Conservation (phyloP, 1,140 invertebrate species). For the Homarus americanus region DNA sequence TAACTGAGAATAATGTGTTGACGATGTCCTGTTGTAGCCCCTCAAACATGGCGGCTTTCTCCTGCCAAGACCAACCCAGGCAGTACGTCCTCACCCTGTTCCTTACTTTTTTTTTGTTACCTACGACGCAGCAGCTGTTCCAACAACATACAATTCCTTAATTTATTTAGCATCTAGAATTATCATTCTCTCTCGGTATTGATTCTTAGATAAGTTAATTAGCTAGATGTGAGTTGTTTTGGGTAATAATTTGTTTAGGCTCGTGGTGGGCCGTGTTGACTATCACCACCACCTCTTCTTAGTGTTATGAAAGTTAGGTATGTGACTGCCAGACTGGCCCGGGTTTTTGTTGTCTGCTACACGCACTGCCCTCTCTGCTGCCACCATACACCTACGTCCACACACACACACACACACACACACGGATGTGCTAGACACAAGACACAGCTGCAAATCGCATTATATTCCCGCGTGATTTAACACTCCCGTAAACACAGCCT, state of each 20-base stretch:
- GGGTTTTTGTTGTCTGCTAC: not conserved
- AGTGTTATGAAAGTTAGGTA: constrained; percentile 27
- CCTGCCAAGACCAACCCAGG: constrained; percentile 24
- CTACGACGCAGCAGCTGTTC: not conserved
- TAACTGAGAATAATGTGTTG: constrained; percentile 45
- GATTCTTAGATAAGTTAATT: too few relatives aligned
- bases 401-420: constrained; percentile 44
- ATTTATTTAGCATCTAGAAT: too few relatives aligned
- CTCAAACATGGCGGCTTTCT: constrained; percentile 44
- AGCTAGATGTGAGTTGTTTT: too few relatives aligned
- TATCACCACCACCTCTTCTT: too few relatives aligned
- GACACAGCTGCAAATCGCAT: constrained; percentile 27
- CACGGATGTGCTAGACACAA: not conserved
- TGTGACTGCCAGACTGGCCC: constrained; percentile 22
- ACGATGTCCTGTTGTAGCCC: constrained; percentile 40
- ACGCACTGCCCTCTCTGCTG: not conserved
- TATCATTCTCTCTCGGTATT: too few relatives aligned
- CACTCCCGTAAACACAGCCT: too few relatives aligned
- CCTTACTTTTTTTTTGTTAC: not conserved
- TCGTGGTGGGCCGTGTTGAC: too few relatives aligned
- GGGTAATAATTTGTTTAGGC: too few relatives aligned
- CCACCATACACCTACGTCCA: constrained; percentile 13
- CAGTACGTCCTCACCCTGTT: not conserved
- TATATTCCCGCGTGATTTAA: constrained; percentile 23
- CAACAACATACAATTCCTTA: too few relatives aligned